Conservation (phyloP, 2,888 invertebrate genomes). For the Sipha maydis region DNA sequence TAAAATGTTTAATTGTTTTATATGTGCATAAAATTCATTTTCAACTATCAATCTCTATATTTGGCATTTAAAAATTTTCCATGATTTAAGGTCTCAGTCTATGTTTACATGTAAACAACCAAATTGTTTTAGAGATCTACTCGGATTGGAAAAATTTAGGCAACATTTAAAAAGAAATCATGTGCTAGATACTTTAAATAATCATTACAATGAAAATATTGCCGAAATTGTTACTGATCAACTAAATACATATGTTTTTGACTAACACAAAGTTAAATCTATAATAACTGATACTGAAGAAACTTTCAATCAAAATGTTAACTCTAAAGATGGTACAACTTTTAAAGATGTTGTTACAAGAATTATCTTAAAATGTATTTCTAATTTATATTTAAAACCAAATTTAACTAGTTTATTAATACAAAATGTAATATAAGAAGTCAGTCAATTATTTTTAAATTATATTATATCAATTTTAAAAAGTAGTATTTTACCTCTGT, state of each 20-base stretch:
- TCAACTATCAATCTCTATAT: neutral
- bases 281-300: too few relatives aligned
- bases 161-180: constrained; percentile 11
- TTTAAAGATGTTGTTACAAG: neutral
- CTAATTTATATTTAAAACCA: neutral
- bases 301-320: too few relatives aligned
- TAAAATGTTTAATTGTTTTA: neutral
- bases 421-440: neutral
- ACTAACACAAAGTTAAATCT: too few relatives aligned
- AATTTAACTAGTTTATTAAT: neutral
- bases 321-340: too few relatives aligned
- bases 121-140: constrained; percentile 12
- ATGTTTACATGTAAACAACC: neutral
- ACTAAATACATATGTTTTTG: too few relatives aligned
- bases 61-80: too few relatives aligned
- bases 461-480: neutral
- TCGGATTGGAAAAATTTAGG: neutral
- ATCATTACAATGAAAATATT: too few relatives aligned
- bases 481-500: neutral
- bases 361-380: neutral
- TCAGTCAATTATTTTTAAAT: neutral
- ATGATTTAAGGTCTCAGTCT: neutral
- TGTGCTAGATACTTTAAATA: neutral
- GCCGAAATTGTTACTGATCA: too few relatives aligned
- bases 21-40: neutral